A percentile compares a stretch with the other conserved stretches of the same genome.
Evolutionary conservation across 2,797 vertebrate genomes (phyloP).

Genomic region (Brachymystax lenok): DNA sequence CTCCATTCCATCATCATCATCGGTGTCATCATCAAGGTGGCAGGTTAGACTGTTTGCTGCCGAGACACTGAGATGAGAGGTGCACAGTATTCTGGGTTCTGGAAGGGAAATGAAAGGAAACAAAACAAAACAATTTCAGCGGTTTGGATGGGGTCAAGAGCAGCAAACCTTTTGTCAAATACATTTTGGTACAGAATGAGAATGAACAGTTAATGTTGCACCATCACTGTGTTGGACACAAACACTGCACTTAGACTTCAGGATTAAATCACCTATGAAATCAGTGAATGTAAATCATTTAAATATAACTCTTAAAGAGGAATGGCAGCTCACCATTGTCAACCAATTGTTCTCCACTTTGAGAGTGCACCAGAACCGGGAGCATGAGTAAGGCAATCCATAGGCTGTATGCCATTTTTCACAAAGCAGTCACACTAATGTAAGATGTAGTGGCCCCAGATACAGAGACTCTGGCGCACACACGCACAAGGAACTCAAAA

Average conservation of each 20-base stretch:
- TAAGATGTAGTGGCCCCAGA: not conserved
- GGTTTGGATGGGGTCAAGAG: not conserved
- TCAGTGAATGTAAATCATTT: not conserved
- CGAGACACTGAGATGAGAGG: slow-evolving; percentile 38
- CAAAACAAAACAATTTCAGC: too few relatives aligned
- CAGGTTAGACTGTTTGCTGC: slow-evolving; percentile 48
- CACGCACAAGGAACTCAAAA: not conserved
- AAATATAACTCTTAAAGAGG: not conserved
- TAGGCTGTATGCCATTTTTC: slow-evolving; percentile 46
- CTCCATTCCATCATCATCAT: slow-evolving; percentile 39
- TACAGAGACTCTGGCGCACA: not conserved
- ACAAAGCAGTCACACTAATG: not conserved
- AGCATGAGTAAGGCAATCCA: slow-evolving; percentile 37
- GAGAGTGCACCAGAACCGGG: slow-evolving; percentile 24
- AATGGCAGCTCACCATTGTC: slow-evolving; percentile 26
- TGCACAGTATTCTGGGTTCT: slow-evolving; percentile 60
- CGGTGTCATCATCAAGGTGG: slow-evolving; percentile 36
- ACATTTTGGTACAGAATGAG: not conserved
- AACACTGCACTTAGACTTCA: not conserved
- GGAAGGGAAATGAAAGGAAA: slow-evolving; percentile 8
- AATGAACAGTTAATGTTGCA: not conserved
- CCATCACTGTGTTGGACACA: not conserved
- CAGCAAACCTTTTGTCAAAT: not conserved
- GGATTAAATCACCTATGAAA: too few relatives aligned
- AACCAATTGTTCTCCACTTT: slow-evolving; percentile 65